Base-by-base conservation (phyloP, 2,888 invertebrate genomes). In the Lepidocyrtoides sp. region DNA sequence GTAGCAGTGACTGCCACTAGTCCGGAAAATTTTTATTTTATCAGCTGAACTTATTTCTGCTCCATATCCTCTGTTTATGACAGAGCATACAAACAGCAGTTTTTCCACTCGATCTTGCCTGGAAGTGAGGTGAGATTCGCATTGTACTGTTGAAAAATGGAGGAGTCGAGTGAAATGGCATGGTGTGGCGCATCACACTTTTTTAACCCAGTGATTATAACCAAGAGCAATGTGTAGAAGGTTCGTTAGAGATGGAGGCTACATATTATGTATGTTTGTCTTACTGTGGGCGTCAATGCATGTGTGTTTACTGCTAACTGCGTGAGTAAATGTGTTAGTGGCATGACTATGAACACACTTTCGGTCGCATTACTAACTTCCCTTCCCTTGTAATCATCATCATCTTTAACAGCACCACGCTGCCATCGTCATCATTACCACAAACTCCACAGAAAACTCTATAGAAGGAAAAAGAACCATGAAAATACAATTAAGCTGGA, bases 401-500 rank as follows among this genome's bases (percentile, higher is more conserved):
- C 60, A 5, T n/a, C 57, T 5, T n/a, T n/a, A 57, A 57, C 23
- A 60, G 3, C 60, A 63, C 36, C 69, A 44, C 17, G 0, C 36
- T 36, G 54, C 57, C 36, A 20, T 26, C 72, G 36, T 85, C 72
- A 36, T 54, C 54, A 20, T 8, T 57, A 36, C 51, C 44, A 23
- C 69, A 69, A 69, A 7, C 36, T 4, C 7, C 7, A 69, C 69
- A 69, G 0, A 44, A 44, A 41, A 20, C 54, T 14, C 26, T 23
- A 41, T 12, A 63, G 10, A 44, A 7, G 20, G 14, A 20, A 26
- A 72, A 60, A 84, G 32, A 60, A 51, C 82, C 66, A 77, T 84
- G 84, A 83, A 89, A 89, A 90, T 85, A 90, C 85, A 90, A 90
- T 90, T 90, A 90, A 89, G 79, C 32, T 84, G 66, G 69, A 84